These are phyloP conservation scores for Lethocerus indicus DNA, from an alignment of 1,140 invertebrate species.

Conservation along the genomic window DNA sequence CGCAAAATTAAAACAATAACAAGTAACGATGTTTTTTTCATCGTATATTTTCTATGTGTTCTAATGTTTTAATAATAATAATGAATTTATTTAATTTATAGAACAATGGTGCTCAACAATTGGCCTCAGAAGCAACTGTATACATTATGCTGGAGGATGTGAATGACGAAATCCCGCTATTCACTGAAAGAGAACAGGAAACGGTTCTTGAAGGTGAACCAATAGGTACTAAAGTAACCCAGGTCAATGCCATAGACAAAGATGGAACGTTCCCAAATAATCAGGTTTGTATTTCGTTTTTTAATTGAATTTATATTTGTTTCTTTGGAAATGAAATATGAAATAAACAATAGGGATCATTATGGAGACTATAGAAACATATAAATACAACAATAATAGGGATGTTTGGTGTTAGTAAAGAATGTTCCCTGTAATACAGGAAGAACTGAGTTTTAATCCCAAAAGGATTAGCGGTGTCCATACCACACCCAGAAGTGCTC, in stretches of 20 bases:
- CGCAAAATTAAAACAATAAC: too few relatives aligned
- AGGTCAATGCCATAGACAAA: constrained; percentile 90
- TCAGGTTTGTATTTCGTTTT: constrained; percentile 40
- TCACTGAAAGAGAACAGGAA: constrained; percentile 86
- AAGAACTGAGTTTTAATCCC: too few relatives aligned
- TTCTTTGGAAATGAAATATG: neutral
- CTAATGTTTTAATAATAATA: constrained; percentile 12
- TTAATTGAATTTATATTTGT: neutral
- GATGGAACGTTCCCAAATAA: constrained; percentile 91
- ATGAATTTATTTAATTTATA: constrained; percentile 24
- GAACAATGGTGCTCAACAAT: constrained; percentile 90
- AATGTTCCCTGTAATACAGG: too few relatives aligned
- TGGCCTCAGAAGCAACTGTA: constrained; percentile 85
- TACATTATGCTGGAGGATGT: constrained; percentile 89
- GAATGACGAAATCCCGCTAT: constrained; percentile 90
- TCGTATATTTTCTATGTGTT: neutral
- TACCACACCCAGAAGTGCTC: too few relatives aligned
- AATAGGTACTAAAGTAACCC: constrained; percentile 84
- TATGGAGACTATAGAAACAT: too few relatives aligned
- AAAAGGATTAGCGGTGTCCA: too few relatives aligned
- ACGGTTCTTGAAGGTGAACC: constrained; percentile 87
- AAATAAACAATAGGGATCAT: too few relatives aligned
- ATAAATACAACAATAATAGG: too few relatives aligned
- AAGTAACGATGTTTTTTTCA: too few relatives aligned
- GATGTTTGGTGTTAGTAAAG: too few relatives aligned